A percentile compares a stretch with the other conserved stretches of the same genome.
Conservation (phyloP, 1,140 invertebrate genomes). For the Cotesia vestalis region DNA sequence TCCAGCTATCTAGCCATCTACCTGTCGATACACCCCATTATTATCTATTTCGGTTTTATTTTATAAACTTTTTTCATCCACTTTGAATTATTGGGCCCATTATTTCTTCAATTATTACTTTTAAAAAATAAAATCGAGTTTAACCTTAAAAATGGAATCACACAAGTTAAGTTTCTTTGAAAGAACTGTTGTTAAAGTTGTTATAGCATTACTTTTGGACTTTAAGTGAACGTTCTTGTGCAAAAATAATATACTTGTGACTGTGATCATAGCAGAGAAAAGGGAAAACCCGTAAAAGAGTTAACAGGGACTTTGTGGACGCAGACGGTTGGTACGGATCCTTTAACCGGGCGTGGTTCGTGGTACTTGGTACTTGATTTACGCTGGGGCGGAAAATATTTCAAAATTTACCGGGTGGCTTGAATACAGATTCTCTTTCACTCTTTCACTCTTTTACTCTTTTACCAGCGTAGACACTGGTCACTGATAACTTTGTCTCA, state of each 20-base stretch:
- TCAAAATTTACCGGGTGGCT: constrained; percentile 55
- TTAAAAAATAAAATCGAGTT: too few species aligned
- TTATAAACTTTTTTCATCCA: too few species aligned
- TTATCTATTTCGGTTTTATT: too few species aligned
- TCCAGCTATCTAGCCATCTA: too few species aligned
- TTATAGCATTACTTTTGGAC: not conserved
- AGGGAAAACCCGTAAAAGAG: constrained; percentile 16
- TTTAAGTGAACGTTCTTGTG: constrained; percentile 3
- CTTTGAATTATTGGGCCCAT: too few species aligned
- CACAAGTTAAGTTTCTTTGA: constrained; percentile 16
- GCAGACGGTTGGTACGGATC: constrained; percentile 31
- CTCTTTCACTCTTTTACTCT: not conserved
- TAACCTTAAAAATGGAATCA: constrained; percentile 16
- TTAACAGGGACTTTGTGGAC: constrained; percentile 43
- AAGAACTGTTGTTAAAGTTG: constrained; percentile 12
- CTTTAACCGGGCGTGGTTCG: constrained; percentile 32
- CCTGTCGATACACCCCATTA: too few species aligned
- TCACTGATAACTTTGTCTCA: not conserved
- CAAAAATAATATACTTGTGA: constrained; percentile 10
- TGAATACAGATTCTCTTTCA: constrained; percentile 43
- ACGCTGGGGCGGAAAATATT: constrained; percentile 55
- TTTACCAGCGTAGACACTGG: not conserved
- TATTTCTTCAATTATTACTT: too few species aligned
- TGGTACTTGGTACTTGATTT: constrained; percentile 41
- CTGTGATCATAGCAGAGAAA: not conserved